Evolutionary conservation across 2,113 vertebrate genomes (phyloP).

Genomic region (Boulengeromyrus knoepffleri): DNA sequence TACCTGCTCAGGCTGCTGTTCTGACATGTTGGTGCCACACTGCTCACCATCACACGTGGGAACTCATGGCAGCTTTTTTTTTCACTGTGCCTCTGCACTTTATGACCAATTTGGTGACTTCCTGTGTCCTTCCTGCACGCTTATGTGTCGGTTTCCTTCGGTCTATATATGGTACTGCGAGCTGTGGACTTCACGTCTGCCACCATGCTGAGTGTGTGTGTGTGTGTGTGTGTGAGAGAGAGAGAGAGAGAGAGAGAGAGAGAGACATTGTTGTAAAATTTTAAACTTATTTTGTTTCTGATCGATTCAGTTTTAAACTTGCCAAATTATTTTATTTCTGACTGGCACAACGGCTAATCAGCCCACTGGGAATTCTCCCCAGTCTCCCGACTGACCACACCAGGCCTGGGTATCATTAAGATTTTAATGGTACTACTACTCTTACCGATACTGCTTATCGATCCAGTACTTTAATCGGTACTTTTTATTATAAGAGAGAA

Average conservation of each 20-base stretch:
- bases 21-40: not conserved
- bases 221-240: no score
- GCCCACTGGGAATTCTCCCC: no score
- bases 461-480: not conserved
- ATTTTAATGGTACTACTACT: not conserved
- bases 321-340: no score
- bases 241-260: no score
- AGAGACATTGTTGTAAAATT: no score
- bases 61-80: not conserved
- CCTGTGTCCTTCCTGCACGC: not conserved
- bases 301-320: no score
- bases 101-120: not conserved
- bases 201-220: no score
- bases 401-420: no score
- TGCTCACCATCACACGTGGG: not conserved
- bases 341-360: no score
- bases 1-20: not conserved
- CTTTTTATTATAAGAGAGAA: not conserved
- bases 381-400: no score
- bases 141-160: not conserved
- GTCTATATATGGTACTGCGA: not conserved
- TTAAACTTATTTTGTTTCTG: no score
- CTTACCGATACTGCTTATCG: not conserved
- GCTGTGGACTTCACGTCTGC: not conserved
- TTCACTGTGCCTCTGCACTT: not conserved